Evolutionary conservation across 2,888 invertebrate genomes (phyloP).

Genomic region (Priapulus caudatus): DNA sequence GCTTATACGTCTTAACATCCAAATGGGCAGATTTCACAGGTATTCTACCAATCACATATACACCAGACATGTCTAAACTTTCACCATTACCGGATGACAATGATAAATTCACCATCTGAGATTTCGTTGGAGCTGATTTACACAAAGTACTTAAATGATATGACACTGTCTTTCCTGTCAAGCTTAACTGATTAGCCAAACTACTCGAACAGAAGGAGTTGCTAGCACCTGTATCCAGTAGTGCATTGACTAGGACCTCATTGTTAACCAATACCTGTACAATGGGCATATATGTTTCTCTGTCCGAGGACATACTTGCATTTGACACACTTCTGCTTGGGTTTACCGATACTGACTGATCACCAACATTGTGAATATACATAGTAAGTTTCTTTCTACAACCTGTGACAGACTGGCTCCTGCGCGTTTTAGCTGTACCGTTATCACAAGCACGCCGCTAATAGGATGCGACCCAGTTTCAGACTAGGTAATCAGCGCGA

Average conservation of each 20-base stretch:
- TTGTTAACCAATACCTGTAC: background rate
- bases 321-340: background rate
- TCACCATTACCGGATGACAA: background rate
- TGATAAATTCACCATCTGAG: background rate
- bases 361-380: slow-evolving; percentile 1
- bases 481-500: no score
- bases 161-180: background rate
- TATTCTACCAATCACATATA: background rate
- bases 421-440: no score
- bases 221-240: background rate
- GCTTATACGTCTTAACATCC: background rate
- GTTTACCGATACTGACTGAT: background rate
- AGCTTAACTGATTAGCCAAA: background rate
- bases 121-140: background rate
- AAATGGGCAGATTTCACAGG: background rate
- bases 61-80: background rate
- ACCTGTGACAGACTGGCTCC: no score
- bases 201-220: background rate
- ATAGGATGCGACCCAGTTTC: no score
- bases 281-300: background rate
- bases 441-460: no score
- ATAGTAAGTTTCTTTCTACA: background rate
- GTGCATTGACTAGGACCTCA: background rate
- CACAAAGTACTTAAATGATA: background rate
- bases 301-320: background rate